These are phyloP conservation scores for Moxostoma hubbsi DNA, from an alignment of 2,797 vertebrate genomes.

Conservation along the genomic window DNA sequence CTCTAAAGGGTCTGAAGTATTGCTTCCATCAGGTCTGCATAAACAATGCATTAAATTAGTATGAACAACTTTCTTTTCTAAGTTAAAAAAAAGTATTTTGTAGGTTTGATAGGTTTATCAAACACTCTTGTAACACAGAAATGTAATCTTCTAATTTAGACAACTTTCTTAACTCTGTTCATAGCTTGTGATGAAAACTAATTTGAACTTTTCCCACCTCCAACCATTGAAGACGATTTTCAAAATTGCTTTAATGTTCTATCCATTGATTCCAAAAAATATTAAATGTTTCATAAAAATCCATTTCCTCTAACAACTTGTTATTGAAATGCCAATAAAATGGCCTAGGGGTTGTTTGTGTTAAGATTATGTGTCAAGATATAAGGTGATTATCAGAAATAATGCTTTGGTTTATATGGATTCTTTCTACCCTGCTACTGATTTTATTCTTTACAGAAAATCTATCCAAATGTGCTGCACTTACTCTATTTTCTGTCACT, in stretches of 20 bases:
- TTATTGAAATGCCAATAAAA: too few relatives aligned
- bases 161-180: not conserved
- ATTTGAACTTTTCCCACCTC: too few relatives aligned
- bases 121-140: not conserved
- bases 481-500: not conserved
- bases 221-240: too few relatives aligned
- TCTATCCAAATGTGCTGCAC: constrained; percentile 1
- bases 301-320: too few relatives aligned
- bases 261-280: too few relatives aligned
- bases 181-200: not conserved
- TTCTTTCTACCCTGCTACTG: not conserved
- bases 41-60: not conserved
- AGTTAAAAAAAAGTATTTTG: not conserved
- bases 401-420: not conserved
- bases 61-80: not conserved
- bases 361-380: not conserved
- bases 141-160: not conserved
- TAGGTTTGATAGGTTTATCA: not conserved
- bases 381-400: not conserved
- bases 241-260: too few relatives aligned
- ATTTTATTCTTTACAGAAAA: not conserved
- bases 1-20: not conserved
- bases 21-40: not conserved
- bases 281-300: too few relatives aligned
- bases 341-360: too few relatives aligned